These are phyloP conservation scores for Tokudaia muenninki DNA, from an alignment of 2,797 vertebrate species.

Conservation along the genomic window DNA sequence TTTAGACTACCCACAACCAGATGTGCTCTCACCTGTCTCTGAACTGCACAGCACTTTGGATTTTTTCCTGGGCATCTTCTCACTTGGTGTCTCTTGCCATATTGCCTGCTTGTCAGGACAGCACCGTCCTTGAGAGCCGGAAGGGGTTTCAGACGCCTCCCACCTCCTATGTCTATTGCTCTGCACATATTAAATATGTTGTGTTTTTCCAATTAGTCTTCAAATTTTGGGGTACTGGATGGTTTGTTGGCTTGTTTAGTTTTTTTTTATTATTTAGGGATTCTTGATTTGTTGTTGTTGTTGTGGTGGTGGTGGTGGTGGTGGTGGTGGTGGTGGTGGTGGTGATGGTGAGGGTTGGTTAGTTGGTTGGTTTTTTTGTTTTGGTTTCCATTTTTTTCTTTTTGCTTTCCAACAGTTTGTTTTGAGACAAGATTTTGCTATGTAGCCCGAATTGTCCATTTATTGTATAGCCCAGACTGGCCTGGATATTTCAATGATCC, in stretches of 20 bases:
- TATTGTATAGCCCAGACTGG: neutral
- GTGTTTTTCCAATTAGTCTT: neutral
- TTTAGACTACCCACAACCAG: slow-evolving; percentile 32
- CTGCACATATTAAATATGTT: neutral
- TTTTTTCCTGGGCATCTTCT: neutral
- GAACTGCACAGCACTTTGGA: neutral
- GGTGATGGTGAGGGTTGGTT: neutral
- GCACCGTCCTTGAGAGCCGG: neutral
- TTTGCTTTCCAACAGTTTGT: neutral
- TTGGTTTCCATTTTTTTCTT: neutral
- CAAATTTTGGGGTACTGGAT: neutral
- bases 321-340: neutral
- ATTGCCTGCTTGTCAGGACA: neutral
- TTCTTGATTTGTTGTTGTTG: neutral
- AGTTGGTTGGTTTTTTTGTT: neutral
- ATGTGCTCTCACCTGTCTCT: slow-evolving; percentile 1
- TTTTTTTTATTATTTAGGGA: neutral
- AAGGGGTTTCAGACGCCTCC: too few relatives aligned
- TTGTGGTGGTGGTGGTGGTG: neutral
- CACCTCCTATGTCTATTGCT: neutral
- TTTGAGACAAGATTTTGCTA: neutral
- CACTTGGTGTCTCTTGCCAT: slow-evolving; percentile 3
- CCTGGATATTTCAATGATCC: neutral
- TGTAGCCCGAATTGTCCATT: neutral
- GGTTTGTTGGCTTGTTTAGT: neutral